These are phyloP conservation scores for Eulimnadia texana DNA, from an alignment of 1,140 invertebrate genomes.

Conservation along the genomic window DNA sequence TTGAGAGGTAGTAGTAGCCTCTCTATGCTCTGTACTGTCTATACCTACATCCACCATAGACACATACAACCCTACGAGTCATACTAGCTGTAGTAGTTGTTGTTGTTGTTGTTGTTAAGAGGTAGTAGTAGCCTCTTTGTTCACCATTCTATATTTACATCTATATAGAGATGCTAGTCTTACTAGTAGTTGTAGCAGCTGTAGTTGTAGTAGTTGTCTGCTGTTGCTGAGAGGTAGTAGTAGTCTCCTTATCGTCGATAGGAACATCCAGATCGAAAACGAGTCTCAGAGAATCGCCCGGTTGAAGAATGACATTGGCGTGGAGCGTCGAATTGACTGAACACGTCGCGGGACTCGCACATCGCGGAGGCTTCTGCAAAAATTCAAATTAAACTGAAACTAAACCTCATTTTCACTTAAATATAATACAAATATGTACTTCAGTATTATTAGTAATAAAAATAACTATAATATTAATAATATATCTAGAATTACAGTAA, in stretches of 20 bases:
- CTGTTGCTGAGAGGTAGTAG: neutral
- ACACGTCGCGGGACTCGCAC: slow-evolving; percentile 5
- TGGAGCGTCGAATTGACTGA: slow-evolving; percentile 14
- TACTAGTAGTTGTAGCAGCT: neutral
- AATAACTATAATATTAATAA: no score
- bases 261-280: slow-evolving; percentile 12
- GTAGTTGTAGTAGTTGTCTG: neutral
- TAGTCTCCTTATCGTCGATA: neutral
- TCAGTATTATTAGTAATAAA: no score
- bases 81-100: no score
- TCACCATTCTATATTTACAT: no score
- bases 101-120: no score
- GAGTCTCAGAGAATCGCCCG: slow-evolving; percentile 12
- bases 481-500: no score
- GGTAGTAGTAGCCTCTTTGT: no score
- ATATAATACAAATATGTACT: no score
- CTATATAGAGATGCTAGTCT: neutral
- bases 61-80: no score
- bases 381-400: neutral
- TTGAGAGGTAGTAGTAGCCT: neutral
- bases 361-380: slow-evolving; percentile 10
- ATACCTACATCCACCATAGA: no score
- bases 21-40: neutral
- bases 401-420: no score
- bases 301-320: slow-evolving; percentile 14